Evolutionary conservation across 2,797 vertebrate species (phyloP).

Genomic region (Lacerta bilineata): DNA sequence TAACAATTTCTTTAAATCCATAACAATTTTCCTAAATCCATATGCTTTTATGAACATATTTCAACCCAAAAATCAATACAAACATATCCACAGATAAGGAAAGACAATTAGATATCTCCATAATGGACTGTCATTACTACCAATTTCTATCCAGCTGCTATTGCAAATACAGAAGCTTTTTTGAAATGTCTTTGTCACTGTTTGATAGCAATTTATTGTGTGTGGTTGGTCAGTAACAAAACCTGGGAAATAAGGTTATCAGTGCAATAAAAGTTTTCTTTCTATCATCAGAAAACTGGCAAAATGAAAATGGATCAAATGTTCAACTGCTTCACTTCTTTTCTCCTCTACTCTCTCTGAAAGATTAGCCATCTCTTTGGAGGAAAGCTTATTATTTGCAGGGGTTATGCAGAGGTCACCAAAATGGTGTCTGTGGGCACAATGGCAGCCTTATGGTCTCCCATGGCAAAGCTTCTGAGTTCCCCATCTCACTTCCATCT

Average conservation of each 20-base stretch:
- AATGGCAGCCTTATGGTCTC: no score
- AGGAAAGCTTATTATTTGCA: neutral
- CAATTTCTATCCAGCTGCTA: neutral
- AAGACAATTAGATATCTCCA: slow-evolving; percentile 10
- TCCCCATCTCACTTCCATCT: no score
- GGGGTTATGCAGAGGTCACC: no score
- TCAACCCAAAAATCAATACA: slow-evolving; percentile 33
- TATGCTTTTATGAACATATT: slow-evolving; percentile 16
- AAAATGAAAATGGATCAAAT: neutral
- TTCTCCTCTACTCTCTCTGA: neutral
- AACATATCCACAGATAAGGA: neutral
- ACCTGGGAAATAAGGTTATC: neutral
- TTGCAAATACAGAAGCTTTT: slow-evolving; percentile 2
- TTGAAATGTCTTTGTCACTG: neutral
- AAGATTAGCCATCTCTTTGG: neutral
- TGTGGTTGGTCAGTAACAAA: neutral
- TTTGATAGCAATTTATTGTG: slow-evolving; percentile 6
- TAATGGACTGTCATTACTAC: slow-evolving; percentile 29
- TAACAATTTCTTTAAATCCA: slow-evolving; percentile 19
- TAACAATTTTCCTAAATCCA: slow-evolving; percentile 35
- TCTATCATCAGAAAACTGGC: neutral
- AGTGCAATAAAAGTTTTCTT: neutral
- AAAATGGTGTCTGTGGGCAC: no score
- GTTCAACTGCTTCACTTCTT: neutral
- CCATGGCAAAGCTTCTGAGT: no score